Evolutionary conservation across 2,888 invertebrate genomes (phyloP), one percentile per base, ranked within the genome.

Genomic region (Euzophera pinguis): DNA sequence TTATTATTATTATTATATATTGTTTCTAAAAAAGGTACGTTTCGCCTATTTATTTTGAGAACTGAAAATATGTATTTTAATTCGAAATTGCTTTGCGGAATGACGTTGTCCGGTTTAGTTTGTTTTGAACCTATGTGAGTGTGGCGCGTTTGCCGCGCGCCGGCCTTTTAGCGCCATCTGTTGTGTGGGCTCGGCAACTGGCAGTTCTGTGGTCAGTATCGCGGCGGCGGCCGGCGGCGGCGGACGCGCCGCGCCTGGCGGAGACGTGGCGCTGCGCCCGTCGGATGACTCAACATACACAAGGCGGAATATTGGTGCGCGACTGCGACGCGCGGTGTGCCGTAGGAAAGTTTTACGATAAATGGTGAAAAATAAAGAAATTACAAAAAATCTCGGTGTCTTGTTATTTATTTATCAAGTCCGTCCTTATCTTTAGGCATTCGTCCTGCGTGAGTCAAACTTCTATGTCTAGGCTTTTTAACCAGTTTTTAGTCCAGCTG

Each of bases 301-400:
- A 84, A 84, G 83, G 80, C 84, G 83, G 79, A 82, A 82, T 85
- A 84, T 84, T 75, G 87, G 86, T 75, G 84, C 84, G 87, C 83
- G 83, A 78, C 78, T 80, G 84, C 80, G 81, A 84, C 81, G 85
- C 84, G 85, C 84, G 83, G 84, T 84, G 81, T 86, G 85, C 83
- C 85, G 82, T 88, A 86, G 84, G 87, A 84, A 84, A 84, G 87
- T 87, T 89, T 90, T 88, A 88, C 85, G 88, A 90, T 90, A 90
- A 90, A 90, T 89, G 89, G 89, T 89, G 86, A 87, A 87, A 86
- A 88, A 86, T 87, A 87, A 88, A 88, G 81, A 88, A 89, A 88
- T 81, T 85, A 84, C 80, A 86, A 88, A 88, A n/a, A 52, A 52
- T 7, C 6, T 22, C 9, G 38, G 49, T 43, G 8, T 35, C 39